phyloP scores from a whole-genome alignment of 1,140 invertebrate genomes.

The Luehdorfia chinensis region DNA sequence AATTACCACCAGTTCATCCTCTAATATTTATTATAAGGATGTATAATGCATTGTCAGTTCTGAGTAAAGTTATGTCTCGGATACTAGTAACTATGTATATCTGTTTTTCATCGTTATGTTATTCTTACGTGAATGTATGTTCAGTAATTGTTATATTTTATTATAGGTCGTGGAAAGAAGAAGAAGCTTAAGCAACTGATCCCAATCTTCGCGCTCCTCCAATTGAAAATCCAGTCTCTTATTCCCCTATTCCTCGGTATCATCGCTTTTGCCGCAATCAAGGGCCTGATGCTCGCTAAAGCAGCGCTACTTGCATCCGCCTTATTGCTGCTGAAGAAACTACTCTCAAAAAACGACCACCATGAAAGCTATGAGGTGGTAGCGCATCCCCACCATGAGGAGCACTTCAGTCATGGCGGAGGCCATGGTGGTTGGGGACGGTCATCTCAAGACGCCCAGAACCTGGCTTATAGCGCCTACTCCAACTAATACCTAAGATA shows the following conservation, averaged over 20 bases:
- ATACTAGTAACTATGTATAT: too few relatives aligned
- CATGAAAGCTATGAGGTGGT: conserved; percentile 86
- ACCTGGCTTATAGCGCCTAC: conserved; percentile 66
- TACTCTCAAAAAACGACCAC: conserved; percentile 83
- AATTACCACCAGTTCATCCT: too few relatives aligned
- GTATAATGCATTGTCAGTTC: too few relatives aligned
- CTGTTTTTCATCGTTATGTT: too few relatives aligned
- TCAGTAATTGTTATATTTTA: too few relatives aligned
- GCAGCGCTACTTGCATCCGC: conserved; percentile 86
- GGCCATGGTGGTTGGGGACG: conserved; percentile 65
- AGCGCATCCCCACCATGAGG: conserved; percentile 80
- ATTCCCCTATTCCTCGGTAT: conserved; percentile 87
- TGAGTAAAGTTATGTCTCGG: too few relatives aligned
- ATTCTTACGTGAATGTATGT: too few relatives aligned
- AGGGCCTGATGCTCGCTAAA: conserved; percentile 89
- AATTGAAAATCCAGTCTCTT: conserved; percentile 87
- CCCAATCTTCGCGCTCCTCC: conserved; percentile 85
- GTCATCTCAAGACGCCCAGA: conserved; percentile 60
- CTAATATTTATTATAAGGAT: too few relatives aligned
- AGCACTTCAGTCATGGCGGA: conserved; percentile 75
- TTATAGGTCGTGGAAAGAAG: conserved; percentile 84
- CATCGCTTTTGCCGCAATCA: conserved; percentile 87
- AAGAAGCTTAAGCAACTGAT: conserved; percentile 84
- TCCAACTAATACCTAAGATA: conserved; percentile 64
- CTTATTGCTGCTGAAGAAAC: conserved; percentile 87